Base-by-base conservation (phyloP, 2,113 vertebrate species). In the Ariopsis seemanni region DNA sequence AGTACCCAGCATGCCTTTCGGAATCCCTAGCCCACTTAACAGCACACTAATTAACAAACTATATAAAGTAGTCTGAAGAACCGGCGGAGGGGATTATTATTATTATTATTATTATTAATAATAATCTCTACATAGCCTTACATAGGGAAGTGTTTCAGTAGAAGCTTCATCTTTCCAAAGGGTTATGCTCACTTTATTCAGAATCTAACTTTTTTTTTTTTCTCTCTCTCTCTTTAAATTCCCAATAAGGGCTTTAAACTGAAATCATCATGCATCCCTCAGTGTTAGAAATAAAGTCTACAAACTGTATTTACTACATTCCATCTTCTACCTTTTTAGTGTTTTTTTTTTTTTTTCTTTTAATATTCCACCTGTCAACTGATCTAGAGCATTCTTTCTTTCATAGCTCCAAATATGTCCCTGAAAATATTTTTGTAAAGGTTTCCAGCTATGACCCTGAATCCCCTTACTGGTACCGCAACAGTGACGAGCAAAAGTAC, bases 1-100 rank as follows among this genome's bases (percentile, higher is more conserved):
- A 99, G 97, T 98, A 92, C 82, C 89, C 67, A 22, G 67, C 65
- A 57, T 84, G 65, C 65, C 27, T 58, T 60, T 34, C 52, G 77
- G 20, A 34, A 25, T 30, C 4, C 22, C 77, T 30, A 30, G 17
- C n/a, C 1, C 78, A 57, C 50, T 9, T 9, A 8, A 79, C 77
- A 80, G 9, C 62, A 11, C 62, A 11, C 7, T n/a, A 63, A 63
- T 69, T 12, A 69, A 27, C n/a, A 25, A 11, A n/a, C 25, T 8
- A n/a, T 1, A 27, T 67, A 12, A 25, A 67, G 63, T 67, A 4
- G 62, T 7, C 62, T 17, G 27, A 30, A 69, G 4, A 34, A 50
- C 7, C 2, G 2, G 17, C 1, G 30, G 17, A 74, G 30, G 22
- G 52, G 20, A 50, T 48, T 50, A 34, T 34, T 34, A 42, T 42